Evolutionary conservation across 2,888 invertebrate genomes (phyloP), one percentile per base, ranked within the genome.

Genomic region (Eristalis tenax): DNA sequence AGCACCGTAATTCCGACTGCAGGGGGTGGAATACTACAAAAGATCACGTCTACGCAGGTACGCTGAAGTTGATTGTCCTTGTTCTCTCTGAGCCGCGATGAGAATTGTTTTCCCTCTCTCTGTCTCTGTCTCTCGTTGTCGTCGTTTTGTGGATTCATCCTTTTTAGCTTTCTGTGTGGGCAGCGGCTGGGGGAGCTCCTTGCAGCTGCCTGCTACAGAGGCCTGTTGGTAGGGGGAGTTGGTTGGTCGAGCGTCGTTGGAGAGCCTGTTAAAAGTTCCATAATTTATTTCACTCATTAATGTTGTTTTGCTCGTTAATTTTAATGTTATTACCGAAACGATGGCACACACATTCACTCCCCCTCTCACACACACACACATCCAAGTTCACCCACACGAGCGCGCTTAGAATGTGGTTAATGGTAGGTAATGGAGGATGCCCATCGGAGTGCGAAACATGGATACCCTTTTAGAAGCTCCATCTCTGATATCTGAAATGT

Each of bases 211-310:
- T 66, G 75, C 61, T 74, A 50, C 65, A 69, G 78, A 56, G 57
- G 28, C 22, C 75, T 0, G n/a, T 2, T 3, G 26, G 10, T 22
- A 11, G 11, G 15, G 28, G 2, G 6, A 4, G 59, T 6, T 26
- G 70, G 75, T 61, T 70, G 26, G 59, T 15, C 38, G 38, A 38
- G 38, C 38, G 38, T 38, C 13, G 59, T 4, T 26, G 61, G 35
- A 74, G 78, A 40, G 28, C 11, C 50, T 69, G 65, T 40, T 76
- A 76, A 79, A 76, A 76, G 79, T 79, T 80, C 83, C 75, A 83
- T 87, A 80, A 87, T 87, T 87, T 87, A 87, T 87, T 87, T 83
- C 87, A 83, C 71, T 87, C 87, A 87, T 87, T 87, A 83, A 83
- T 69, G 79, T 63, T 76, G 83, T 71, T 83, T 87, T 68, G 87